phyloP scores from a whole-genome alignment of 1,140 invertebrate genomes.

The Globodera ellingtonae region DNA sequence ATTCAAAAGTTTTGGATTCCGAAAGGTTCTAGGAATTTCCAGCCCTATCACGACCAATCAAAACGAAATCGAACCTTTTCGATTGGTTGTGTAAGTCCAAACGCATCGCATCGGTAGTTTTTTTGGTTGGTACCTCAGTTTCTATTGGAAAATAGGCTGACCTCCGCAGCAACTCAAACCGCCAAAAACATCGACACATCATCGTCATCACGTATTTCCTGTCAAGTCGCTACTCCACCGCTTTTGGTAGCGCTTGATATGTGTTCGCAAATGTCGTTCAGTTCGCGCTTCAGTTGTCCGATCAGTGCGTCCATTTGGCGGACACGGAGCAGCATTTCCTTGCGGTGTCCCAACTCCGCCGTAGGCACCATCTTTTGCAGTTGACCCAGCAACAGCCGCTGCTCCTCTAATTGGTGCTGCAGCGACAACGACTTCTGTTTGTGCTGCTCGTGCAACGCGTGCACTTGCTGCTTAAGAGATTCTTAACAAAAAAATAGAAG shows the following conservation, averaged over 20 bases:
- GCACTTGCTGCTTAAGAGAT: background rate
- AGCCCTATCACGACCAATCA: too few relatives aligned
- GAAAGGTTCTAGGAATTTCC: too few relatives aligned
- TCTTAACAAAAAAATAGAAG: background rate
- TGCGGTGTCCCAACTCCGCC: background rate
- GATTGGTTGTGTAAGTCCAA: too few relatives aligned
- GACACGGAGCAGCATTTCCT: background rate
- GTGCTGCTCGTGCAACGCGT: background rate
- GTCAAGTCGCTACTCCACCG: too few relatives aligned
- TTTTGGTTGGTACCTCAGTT: too few relatives aligned
- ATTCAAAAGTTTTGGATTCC: too few relatives aligned
- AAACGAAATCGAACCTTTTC: too few relatives aligned
- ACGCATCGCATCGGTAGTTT: too few relatives aligned
- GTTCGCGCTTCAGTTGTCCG: background rate
- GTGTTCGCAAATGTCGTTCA: background rate
- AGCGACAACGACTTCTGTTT: background rate
- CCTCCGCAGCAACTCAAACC: too few relatives aligned
- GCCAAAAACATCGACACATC: too few relatives aligned
- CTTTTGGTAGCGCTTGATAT: background rate
- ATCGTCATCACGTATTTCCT: too few relatives aligned
- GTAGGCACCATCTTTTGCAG: background rate
- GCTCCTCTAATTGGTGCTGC: conserved; percentile 3
- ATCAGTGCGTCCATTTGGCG: conserved; percentile 6
- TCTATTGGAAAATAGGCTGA: too few relatives aligned
- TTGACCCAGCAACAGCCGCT: conserved; percentile 8